Evolutionary conservation across 1,140 invertebrate genomes (phyloP), one percentile per base, ranked within the genome.

Genomic region (Globodera rostochiensis): DNA sequence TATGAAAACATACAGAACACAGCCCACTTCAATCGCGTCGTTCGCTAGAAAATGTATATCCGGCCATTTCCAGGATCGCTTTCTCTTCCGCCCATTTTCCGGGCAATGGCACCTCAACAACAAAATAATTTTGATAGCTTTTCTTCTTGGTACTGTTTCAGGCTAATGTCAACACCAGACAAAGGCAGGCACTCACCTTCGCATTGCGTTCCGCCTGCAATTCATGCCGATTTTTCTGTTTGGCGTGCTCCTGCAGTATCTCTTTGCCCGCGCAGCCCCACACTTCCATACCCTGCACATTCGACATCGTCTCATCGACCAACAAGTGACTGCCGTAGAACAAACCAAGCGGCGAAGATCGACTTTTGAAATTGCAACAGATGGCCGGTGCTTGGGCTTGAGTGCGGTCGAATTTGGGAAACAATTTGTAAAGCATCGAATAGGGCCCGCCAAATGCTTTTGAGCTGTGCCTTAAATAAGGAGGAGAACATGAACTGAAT

Each of bases 11-110:
- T 53, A 15, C 1, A 19, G 57, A 6, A 64, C 15, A 64, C 11
- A 64, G 57, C 19, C 11, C 11, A 19, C 19, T 36, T n/a, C 82
- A 66, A 64, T 83, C 82, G 57, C 46, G 64, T 82, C 80, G 36
- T 36, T 82, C 74, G 21, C 15, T 45, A 21, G 74, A 82, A 50
- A 82, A 82, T 64, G 53, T 25, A 46, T 57, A n/a, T 13, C 79
- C 74, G 73, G 36, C 60, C 76, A 82, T 71, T 66, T 84, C 60
- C 67, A 84, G 66, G 76, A 84, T 70, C 67, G 84, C 15, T 57
- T 90, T 89, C 25, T 88, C 88, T 49, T 90, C 88, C 64, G 89
- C 88, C 88, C 88, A 89, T 73, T 90, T 89, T 53, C 88, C 88
- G 5, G 88, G 88, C 67, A 89, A 67, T 19, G 88, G 88, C 46